These are phyloP conservation scores for Merops nubicus DNA, from an alignment of 2,113 vertebrate species.

Conservation along the genomic window DNA sequence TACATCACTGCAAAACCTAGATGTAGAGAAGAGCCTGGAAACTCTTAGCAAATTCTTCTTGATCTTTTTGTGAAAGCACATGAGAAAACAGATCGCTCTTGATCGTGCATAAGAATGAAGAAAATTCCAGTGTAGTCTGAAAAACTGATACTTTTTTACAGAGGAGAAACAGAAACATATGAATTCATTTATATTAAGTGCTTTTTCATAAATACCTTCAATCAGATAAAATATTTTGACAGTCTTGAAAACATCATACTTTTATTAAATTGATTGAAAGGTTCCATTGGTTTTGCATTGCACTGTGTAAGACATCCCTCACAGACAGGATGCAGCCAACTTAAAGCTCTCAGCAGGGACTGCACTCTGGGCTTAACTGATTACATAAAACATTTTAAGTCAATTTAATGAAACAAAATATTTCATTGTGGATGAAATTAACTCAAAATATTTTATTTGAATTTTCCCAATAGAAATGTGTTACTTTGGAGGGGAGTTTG, in stretches of 20 bases:
- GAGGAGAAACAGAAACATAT: neutral
- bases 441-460: slow-evolving; percentile 9
- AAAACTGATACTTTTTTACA: neutral
- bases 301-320: neutral
- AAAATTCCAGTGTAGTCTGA: neutral
- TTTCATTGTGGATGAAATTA: slow-evolving; percentile 17
- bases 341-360: slow-evolving; percentile 7
- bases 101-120: neutral
- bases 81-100: neutral
- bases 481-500: neutral
- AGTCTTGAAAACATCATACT: neutral
- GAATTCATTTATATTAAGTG: slow-evolving; percentile 23
- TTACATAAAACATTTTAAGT: slow-evolving; percentile 14
- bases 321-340: neutral
- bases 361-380: neutral
- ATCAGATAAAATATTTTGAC: slow-evolving; percentile 36
- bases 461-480: neutral
- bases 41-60: neutral
- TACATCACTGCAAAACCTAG: neutral
- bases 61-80: neutral
- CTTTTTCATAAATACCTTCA: slow-evolving; percentile 14
- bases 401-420: slow-evolving; percentile 18
- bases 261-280: slow-evolving; percentile 5
- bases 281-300: neutral
- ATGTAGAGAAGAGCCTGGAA: neutral